Base-by-base conservation (phyloP, 2,888 invertebrate species). In the Pristionchus fissidentatus region DNA sequence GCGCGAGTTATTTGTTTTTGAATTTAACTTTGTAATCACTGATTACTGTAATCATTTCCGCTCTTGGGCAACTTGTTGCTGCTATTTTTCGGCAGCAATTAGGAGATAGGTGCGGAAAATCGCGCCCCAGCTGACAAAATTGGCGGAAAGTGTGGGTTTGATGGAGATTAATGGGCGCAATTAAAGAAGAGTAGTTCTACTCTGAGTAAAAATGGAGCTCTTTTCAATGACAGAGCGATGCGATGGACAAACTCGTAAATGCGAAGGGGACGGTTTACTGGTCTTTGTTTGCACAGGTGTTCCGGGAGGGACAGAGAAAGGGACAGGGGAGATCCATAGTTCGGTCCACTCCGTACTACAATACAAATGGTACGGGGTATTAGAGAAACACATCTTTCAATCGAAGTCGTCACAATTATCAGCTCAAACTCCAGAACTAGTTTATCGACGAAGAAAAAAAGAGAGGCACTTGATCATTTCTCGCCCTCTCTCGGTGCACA, bases 231-330 rank as follows among this genome's bases (percentile, higher is more conserved):
- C 19, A 70, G 70, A n/a, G 22, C n/a, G n/a, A n/a, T n/a, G n/a
- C n/a, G n/a, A n/a, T 26, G 55, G 22, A n/a, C 55, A 55, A 55
- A 55, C 41, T 70, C 70, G 70, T 70, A 70, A 70, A 66, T n/a
- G 15, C 41, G 70, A 66, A 35, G 22, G 62, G 62, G 70, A 43
- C 70, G 70, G 32, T 70, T 70, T 70, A 70, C 43, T n/a, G 70
- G 41, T 70, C 70, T 70, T 70, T 70, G 70, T 70, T 70, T 70
- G 70, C 32, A 8, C 70, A 70, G 38, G 22, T 70, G 70, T 70
- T 70, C 70, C 70, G 41, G 70, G 70, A 70, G 41, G 70, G 70
- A 41, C 70, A 70, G 43, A 41, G 32, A 32, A 26, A n/a, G n/a
- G n/a, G n/a, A 22, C 4, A 57, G 22, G 57, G 22, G 10, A 19